phyloP scores from a whole-genome alignment of 2,888 invertebrate genomes.

The Caradrina clavipalpis region DNA sequence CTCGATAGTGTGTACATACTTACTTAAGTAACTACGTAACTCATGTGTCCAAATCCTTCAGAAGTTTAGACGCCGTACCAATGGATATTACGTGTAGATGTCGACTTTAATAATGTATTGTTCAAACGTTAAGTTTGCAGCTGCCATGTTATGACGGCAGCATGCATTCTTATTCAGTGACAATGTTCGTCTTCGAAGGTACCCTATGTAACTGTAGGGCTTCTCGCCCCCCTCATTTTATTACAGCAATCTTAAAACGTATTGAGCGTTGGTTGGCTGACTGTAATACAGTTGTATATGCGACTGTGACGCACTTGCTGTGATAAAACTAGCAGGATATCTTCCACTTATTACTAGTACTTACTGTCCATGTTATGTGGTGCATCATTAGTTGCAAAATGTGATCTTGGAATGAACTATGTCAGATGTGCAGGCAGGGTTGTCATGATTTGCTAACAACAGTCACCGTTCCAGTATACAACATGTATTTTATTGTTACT shows the following conservation, averaged over 20 bases:
- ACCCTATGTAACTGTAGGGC: conserved; percentile 34
- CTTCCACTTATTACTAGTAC: conserved; percentile 58
- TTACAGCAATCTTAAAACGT: conserved; percentile 39
- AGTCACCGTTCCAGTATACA: conserved; percentile 79
- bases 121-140: conserved; percentile 31
- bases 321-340: conserved; percentile 60
- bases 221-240: conserved; percentile 28
- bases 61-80: conserved; percentile 54
- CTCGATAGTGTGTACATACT: conserved; percentile 64
- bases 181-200: conserved; percentile 40
- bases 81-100: conserved; percentile 45
- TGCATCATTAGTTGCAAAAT: conserved; percentile 52
- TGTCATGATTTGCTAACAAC: conserved; percentile 62
- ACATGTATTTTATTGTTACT: conserved; percentile 78
- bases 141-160: conserved; percentile 18
- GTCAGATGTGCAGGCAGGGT: conserved; percentile 70
- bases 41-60: conserved; percentile 59
- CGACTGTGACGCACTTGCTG: conserved; percentile 56
- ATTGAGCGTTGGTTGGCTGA: conserved; percentile 36
- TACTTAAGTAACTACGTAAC: conserved; percentile 57
- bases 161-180: conserved; percentile 31
- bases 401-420: conserved; percentile 38
- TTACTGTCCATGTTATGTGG: conserved; percentile 60
- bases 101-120: conserved; percentile 38
- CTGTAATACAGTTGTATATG: conserved; percentile 48